Percentiles rank a stretch among this genome's conserved stretches.
These are phyloP conservation scores for Clepsis dumicolana DNA, from an alignment of 2,888 invertebrate species.

Conservation along the genomic window DNA sequence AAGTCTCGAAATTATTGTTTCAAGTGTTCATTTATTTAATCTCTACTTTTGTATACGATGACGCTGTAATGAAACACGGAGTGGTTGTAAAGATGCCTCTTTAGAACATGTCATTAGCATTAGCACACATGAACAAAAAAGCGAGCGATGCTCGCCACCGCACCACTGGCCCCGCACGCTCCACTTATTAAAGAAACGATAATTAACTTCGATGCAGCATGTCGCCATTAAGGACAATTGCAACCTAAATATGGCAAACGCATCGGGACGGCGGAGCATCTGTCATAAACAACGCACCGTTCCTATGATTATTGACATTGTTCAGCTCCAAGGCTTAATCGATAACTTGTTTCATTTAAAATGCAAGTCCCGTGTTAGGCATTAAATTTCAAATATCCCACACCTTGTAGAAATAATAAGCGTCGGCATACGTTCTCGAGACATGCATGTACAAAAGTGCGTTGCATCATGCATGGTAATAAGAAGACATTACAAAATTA, in stretches of 20 bases:
- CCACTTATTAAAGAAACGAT: constrained; percentile 45
- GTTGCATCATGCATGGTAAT: constrained; percentile 82
- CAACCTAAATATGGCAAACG: constrained; percentile 49
- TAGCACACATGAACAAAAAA: constrained; percentile 41
- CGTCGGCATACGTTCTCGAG: constrained; percentile 58
- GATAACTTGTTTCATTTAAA: constrained; percentile 37
- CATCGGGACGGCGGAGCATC: constrained; percentile 46
- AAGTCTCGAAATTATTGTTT: constrained; percentile 49
- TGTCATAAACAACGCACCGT: constrained; percentile 44
- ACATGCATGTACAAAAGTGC: constrained; percentile 60
- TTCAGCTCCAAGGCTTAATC: constrained; percentile 33
- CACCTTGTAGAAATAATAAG: constrained; percentile 69
- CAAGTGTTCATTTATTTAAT: constrained; percentile 55
- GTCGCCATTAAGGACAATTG: constrained; percentile 46
- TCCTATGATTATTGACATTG: constrained; percentile 32
- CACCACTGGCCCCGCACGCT: constrained; percentile 52
- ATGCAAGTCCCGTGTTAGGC: constrained; percentile 43
- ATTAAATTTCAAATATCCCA: constrained; percentile 64
- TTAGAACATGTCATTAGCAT: constrained; percentile 43
- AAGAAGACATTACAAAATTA: constrained; percentile 83
- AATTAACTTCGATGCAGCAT: constrained; percentile 49
- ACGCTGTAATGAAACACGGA: constrained; percentile 45
- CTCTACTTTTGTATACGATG: constrained; percentile 54
- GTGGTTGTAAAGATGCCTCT: constrained; percentile 52
- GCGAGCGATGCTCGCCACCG: constrained; percentile 44